A percentile compares a stretch with the other conserved stretches of the same genome.
Evolutionary conservation across 2,797 vertebrate genomes (phyloP).

Genomic region (Nannoperca australis): DNA sequence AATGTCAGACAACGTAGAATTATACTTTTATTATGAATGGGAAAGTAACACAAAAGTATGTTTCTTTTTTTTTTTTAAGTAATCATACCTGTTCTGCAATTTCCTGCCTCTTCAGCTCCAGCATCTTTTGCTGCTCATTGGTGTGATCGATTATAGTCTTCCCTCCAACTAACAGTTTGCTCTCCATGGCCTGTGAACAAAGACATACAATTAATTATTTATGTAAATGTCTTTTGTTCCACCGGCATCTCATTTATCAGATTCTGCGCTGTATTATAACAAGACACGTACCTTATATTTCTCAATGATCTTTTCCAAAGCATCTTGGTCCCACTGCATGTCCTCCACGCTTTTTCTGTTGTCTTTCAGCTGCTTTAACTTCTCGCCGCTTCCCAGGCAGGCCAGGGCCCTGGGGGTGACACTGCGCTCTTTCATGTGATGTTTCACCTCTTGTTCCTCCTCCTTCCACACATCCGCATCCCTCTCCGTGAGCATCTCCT

Average conservation of each 20-base stretch:
- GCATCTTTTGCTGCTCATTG: conserved; percentile 96
- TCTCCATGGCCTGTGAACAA: conserved; percentile 92
- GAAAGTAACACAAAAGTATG: neutral
- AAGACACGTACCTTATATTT: conserved; percentile 92
- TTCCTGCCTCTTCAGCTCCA: conserved; percentile 94
- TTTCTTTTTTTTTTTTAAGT: conserved; percentile 1
- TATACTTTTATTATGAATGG: neutral
- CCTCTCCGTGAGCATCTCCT: conserved; percentile 75
- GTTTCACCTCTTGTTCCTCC: conserved; percentile 88
- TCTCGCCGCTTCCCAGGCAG: conserved; percentile 89
- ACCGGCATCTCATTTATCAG: conserved; percentile 7
- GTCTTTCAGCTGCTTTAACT: conserved; percentile 88
- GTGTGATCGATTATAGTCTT: conserved; percentile 98
- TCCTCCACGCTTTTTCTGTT: conserved; percentile 94
- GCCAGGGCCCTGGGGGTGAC: conserved; percentile 86
- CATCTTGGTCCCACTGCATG: conserved; percentile 92
- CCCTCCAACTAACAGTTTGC: conserved; percentile 95
- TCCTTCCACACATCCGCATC: conserved; percentile 85
- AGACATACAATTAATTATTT: conserved; percentile 67
- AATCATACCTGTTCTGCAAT: conserved; percentile 91
- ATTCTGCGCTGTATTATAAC: conserved; percentile 58
- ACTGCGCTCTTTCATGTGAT: conserved; percentile 87
- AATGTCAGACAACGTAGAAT: neutral
- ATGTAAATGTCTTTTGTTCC: conserved; percentile 63
- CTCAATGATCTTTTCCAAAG: conserved; percentile 92